These are phyloP conservation scores for Polypedilum vanderplanki DNA, from an alignment of 1,140 invertebrate genomes.

Conservation along the genomic window DNA sequence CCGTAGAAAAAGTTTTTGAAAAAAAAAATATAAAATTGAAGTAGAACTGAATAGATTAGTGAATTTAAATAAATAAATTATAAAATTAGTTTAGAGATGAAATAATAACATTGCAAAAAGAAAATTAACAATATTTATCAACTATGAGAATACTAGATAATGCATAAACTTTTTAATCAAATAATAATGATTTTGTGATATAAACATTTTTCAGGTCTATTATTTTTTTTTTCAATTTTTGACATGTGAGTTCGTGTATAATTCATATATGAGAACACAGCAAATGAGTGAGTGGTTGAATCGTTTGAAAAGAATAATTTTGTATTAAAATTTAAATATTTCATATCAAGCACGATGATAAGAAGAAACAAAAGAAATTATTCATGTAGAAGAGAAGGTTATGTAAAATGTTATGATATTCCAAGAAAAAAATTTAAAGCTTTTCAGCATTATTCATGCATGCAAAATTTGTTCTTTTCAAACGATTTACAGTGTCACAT, in stretches of 20 bases:
- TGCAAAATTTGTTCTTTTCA: too few species aligned
- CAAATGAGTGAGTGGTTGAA: not conserved
- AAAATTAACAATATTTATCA: not conserved
- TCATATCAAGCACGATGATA: not conserved
- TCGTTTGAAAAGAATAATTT: not conserved
- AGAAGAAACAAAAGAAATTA: not conserved
- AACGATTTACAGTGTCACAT: too few species aligned
- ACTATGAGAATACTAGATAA: not conserved
- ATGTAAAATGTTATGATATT: too few species aligned
- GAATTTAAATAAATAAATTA: not conserved
- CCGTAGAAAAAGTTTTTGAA: not conserved
- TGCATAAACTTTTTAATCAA: slow-evolving; percentile 6
- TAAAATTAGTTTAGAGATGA: not conserved
- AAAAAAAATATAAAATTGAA: not conserved
- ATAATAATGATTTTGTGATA: slow-evolving; percentile 15
- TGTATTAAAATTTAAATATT: not conserved
- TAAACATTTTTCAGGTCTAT: slow-evolving; percentile 6
- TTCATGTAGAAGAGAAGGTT: too few species aligned
- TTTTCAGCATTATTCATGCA: too few species aligned
- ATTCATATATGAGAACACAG: not conserved
- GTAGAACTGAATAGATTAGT: slow-evolving; percentile 12
- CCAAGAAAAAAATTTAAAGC: too few species aligned
- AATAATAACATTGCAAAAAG: not conserved
- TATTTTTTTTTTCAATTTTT: not conserved
- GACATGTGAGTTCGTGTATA: not conserved